Percentiles rank a stretch among this genome's conserved stretches.
Conservation (phyloP, 2,888 invertebrate genomes). For the Oasisia sp. region DNA sequence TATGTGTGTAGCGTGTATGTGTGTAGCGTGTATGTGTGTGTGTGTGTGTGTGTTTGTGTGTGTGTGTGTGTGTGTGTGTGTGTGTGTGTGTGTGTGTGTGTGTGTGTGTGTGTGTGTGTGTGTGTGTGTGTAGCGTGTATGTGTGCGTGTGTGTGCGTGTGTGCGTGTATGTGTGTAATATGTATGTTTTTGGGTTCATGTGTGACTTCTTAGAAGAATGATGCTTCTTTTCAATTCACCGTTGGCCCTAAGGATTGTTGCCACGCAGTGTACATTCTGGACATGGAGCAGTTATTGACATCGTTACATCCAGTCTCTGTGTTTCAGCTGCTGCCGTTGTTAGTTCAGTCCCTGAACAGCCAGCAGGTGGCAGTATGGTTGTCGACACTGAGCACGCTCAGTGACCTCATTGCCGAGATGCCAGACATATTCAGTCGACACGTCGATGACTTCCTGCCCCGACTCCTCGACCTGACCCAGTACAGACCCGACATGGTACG, state of each 20-base stretch:
- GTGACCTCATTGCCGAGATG: slow-evolving; percentile 56
- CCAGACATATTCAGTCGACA: slow-evolving; percentile 66
- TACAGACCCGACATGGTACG: slow-evolving; percentile 73
- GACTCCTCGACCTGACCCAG: slow-evolving; percentile 70
- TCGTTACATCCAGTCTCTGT: slow-evolving; percentile 30
- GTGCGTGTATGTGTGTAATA: too few species aligned
- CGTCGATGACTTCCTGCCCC: slow-evolving; percentile 73
- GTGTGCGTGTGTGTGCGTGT: too few species aligned
- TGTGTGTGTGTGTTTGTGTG: too few species aligned
- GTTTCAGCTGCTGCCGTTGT: slow-evolving; percentile 68
- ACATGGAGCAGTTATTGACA: background rate
- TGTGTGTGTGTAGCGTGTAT: too few species aligned
- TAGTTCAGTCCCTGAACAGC: slow-evolving; percentile 60
- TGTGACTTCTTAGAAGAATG: too few species aligned
- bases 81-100: too few species aligned
- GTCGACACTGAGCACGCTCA: slow-evolving; percentile 61
- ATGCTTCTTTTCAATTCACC: too few species aligned
- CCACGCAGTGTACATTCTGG: background rate
- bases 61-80: too few species aligned
- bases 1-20: too few species aligned
- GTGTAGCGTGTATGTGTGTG: too few species aligned
- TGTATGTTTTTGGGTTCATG: too few species aligned
- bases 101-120: too few species aligned
- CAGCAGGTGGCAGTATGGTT: slow-evolving; percentile 55
- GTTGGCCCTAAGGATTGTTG: background rate